A percentile compares a stretch with the other conserved stretches of the same genome.
These are phyloP conservation scores for Enteromius viviparus DNA, from an alignment of 2,797 vertebrate species.

Conservation along the genomic window DNA sequence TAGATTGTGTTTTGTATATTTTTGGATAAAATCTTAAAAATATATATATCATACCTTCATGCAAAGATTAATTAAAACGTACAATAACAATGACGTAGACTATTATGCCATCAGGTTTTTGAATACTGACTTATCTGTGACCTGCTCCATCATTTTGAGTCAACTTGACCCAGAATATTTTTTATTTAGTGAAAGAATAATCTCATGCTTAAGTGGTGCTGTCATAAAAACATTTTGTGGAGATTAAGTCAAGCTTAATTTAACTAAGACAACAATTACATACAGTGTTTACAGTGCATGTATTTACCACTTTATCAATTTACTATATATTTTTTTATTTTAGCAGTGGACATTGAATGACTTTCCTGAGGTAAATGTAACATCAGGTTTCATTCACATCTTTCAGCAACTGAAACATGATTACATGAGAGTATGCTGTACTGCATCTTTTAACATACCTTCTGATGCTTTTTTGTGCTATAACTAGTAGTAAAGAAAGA, in stretches of 20 bases:
- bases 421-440: background rate
- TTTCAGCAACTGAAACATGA: background rate
- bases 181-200: background rate
- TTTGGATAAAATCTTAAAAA: constrained; percentile 42
- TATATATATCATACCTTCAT: constrained; percentile 42
- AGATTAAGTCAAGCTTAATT: background rate
- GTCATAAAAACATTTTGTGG: background rate
- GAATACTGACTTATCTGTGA: constrained; percentile 33
- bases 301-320: background rate
- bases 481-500: background rate
- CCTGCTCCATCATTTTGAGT: constrained; percentile 18
- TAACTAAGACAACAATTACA: background rate
- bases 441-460: background rate
- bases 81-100: constrained; percentile 46
- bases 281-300: background rate
- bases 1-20: constrained; percentile 41
- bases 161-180: background rate
- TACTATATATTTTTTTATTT: background rate
- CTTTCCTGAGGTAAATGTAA: constrained; percentile 12
- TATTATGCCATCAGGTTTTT: constrained; percentile 37
- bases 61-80: constrained; percentile 46
- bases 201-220: background rate
- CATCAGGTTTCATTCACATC: background rate
- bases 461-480: background rate
- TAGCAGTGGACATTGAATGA: background rate